Evolutionary conservation across 2,888 invertebrate species (phyloP).

Genomic region (Hirtodrosophila cameraria): DNA sequence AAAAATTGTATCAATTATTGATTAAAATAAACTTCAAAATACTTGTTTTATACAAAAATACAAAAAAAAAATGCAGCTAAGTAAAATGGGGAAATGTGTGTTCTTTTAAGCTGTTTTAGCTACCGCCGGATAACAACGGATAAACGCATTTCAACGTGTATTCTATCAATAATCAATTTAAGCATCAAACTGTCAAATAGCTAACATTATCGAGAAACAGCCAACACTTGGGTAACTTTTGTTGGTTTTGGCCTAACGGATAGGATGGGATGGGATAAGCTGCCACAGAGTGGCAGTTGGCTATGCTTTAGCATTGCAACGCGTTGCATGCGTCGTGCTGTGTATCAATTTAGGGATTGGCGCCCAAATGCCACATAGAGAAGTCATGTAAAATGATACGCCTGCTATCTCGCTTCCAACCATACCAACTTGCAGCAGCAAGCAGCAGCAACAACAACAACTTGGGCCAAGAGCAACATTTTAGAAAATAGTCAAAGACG

Average conservation of each 20-base stretch:
- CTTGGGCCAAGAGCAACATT: slow-evolving; percentile 35
- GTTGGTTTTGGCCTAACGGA: not conserved
- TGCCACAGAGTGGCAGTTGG: slow-evolving; percentile 14
- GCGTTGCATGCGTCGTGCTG: slow-evolving; percentile 35
- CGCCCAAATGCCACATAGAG: slow-evolving; percentile 78
- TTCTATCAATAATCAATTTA: slow-evolving; percentile 14
- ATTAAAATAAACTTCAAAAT: too few species aligned
- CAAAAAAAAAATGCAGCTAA: too few species aligned
- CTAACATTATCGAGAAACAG: not conserved
- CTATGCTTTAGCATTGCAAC: slow-evolving; percentile 27
- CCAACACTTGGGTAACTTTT: not conserved
- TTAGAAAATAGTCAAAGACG: slow-evolving; percentile 70
- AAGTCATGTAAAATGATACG: slow-evolving; percentile 73
- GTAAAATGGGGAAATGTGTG: too few species aligned
- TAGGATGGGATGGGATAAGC: too few species aligned
- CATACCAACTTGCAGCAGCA: slow-evolving; percentile 48
- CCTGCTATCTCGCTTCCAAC: slow-evolving; percentile 56
- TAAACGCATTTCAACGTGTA: not conserved
- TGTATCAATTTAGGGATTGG: slow-evolving; percentile 72
- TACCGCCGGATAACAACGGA: slow-evolving; percentile 4
- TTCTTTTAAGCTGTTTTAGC: too few species aligned
- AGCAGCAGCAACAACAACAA: slow-evolving; percentile 21
- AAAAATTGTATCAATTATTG: too few species aligned
- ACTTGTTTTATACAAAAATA: too few species aligned
- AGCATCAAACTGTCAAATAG: slow-evolving; percentile 1